Evolutionary conservation across 1,140 invertebrate genomes (phyloP), one percentile per base, ranked within the genome.

Genomic region (Drosophila oshimai): DNA sequence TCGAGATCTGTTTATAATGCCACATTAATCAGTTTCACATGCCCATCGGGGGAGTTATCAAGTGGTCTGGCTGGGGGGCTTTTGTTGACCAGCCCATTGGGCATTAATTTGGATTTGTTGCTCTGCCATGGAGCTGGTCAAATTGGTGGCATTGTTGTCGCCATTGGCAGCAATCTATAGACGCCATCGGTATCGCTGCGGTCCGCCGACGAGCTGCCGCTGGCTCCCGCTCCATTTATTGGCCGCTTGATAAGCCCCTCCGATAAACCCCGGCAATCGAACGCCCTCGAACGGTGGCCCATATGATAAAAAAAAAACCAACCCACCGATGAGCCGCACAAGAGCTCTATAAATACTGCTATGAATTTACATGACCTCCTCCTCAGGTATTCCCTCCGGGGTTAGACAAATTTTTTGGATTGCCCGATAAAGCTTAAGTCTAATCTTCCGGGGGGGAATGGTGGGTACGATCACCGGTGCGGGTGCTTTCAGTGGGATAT

Each of bases 71-170:
- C 7, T 18, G 39, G 37, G 39, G 45, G 78, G 73, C 74, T 84
- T 71, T 79, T 86, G 80, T 80, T 86, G 71, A 79, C 80, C 58
- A 58, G 80, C 71, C 80, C 75, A 84, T 84, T 45, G 75, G 81
- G 80, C 33, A 86, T 84, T 84, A 84, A 76, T 80, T 80, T 84
- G 80, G 80, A 84, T 84, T 84, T 84, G 79, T 75, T 62, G 47
- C 41, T 31, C 64, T 28, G 34, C 26, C 51, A 58, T 41, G 24
- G 53, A 31, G 57, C 58, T 86, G 79, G 79, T 84, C 79, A 80
- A 80, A 86, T 74, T 64, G 80, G 54, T 65, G 46, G 46, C 60
- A 79, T 76, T 76, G 45, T 81, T 87, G 81, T 81, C 76, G 80
- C 71, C 80, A 72, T 72, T 64, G 75, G 71, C 47, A 71, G 75